Evolutionary conservation across 2,888 invertebrate genomes (phyloP).

Genomic region (Podotricha telesiphe): DNA sequence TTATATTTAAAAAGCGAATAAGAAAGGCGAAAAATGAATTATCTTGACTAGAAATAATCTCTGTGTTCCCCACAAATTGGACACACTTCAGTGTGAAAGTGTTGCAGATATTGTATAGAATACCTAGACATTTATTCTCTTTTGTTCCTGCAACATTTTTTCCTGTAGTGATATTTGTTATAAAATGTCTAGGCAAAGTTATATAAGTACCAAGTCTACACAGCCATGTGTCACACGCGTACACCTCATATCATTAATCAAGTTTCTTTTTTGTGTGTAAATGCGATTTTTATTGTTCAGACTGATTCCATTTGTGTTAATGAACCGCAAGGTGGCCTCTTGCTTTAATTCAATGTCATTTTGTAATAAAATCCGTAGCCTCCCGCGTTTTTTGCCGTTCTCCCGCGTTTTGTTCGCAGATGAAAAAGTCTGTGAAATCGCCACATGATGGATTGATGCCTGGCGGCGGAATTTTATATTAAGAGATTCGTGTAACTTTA

Average conservation of each 20-base stretch:
- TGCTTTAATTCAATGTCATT: slow-evolving; percentile 74
- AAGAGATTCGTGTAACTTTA: slow-evolving; percentile 15
- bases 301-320: slow-evolving; percentile 74
- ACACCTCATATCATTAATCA: slow-evolving; percentile 73
- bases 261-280: slow-evolving; percentile 67
- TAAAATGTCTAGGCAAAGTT: no score
- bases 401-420: slow-evolving; percentile 17
- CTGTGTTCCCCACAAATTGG: no score
- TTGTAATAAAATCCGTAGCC: slow-evolving; percentile 59
- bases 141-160: no score
- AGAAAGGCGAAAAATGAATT: no score
- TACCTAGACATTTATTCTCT: no score
- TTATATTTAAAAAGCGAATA: no score
- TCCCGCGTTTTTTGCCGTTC: slow-evolving; percentile 25
- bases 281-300: slow-evolving; percentile 79
- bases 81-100: no score
- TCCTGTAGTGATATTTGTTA: no score
- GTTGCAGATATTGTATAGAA: no score
- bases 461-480: slow-evolving; percentile 25
- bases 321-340: slow-evolving; percentile 75
- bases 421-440: slow-evolving; percentile 57
- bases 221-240: slow-evolving; percentile 43
- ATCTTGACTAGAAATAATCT: no score
- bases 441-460: slow-evolving; percentile 51
- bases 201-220: background rate